Evolutionary conservation across 2,797 vertebrate species (phyloP), one percentile per base, ranked within the genome.

Genomic region (Lepus townsendii): DNA sequence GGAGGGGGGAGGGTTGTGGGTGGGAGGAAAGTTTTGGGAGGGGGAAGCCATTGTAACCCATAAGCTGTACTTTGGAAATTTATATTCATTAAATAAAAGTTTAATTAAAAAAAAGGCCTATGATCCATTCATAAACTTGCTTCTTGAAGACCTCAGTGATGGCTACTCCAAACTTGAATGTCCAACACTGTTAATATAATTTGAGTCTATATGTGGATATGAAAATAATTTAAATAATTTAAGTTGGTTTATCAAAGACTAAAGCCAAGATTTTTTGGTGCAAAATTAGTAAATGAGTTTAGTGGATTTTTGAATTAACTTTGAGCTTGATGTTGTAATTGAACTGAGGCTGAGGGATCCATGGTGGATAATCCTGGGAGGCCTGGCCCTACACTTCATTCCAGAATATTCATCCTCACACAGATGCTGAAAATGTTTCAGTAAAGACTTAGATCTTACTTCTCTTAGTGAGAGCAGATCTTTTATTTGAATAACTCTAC

Each of bases 251-350:
- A 38, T 60, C 13, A 69, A 60, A 72, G 35, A 76, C 6, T 77
- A 85, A 94, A 85, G 35, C 32, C 4, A 60, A 63, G 17, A 63
- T n/a, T 54, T 20, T 71, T 68, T 76, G 47, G 62, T 82, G 4
- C 2, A 65, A 83, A 87, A 32, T 50, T 47, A 90, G 76, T 27
- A 92, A 90, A 83, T 35, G 4, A 38, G 38, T 12, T 27, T 20
- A 78, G 7, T 9, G 12, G 83, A 87, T 80, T 91, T 89, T 91
- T 57, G n/a, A 80, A 50, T 89, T 47, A 63, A 35, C 32, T 32
- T 54, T 75, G 22, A 76, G 10, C 38, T 83, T 13, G 42, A 60
- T 38, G 42, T 79, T 3, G 30, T 12, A 77, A 17, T 12, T 69
- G 62, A 50, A 14, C 11, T 60, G 3, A 82, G 24, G 12, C 11